phyloP scores from a whole-genome alignment of 2,888 invertebrate genomes.

The Andrena haemorrhoa region DNA sequence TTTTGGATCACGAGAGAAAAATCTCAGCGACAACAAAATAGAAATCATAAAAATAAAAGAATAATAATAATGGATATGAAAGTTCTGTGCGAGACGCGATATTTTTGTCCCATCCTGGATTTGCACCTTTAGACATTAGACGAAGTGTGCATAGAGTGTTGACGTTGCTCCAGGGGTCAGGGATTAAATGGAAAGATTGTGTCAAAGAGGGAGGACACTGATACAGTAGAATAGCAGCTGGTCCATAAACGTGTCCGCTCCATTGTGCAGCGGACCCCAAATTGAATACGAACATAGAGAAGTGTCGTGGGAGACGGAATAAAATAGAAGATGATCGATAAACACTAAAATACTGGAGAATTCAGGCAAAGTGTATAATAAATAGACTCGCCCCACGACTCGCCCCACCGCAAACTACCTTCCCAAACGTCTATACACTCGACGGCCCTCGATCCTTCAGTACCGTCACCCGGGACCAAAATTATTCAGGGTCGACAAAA shows the following conservation, averaged over 20 bases:
- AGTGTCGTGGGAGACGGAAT: not conserved
- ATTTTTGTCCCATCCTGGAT: too few relatives aligned
- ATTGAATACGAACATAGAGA: constrained; percentile 9
- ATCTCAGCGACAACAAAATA: too few relatives aligned
- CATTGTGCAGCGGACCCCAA: not conserved
- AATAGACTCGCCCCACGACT: not conserved
- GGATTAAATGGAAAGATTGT: too few relatives aligned
- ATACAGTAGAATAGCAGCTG: constrained; percentile 3
- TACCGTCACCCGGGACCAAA: not conserved
- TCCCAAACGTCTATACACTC: not conserved
- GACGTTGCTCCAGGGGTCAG: too few relatives aligned
- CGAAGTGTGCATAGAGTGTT: too few relatives aligned
- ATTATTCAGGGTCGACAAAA: not conserved
- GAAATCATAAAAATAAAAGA: too few relatives aligned
- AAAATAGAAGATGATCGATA: too few relatives aligned
- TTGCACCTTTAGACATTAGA: too few relatives aligned
- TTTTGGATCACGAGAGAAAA: too few relatives aligned
- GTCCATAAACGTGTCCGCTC: constrained; percentile 2
- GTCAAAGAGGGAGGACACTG: not conserved
- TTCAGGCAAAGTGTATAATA: not conserved
- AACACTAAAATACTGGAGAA: too few relatives aligned
- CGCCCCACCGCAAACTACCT: not conserved
- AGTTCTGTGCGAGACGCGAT: too few relatives aligned
- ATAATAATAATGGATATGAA: too few relatives aligned
- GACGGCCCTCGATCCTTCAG: not conserved